Percentiles rank a stretch among this genome's conserved stretches.
Evolutionary conservation across 2,113 vertebrate genomes (phyloP).

Genomic region (Todiramphus saurophagus): DNA sequence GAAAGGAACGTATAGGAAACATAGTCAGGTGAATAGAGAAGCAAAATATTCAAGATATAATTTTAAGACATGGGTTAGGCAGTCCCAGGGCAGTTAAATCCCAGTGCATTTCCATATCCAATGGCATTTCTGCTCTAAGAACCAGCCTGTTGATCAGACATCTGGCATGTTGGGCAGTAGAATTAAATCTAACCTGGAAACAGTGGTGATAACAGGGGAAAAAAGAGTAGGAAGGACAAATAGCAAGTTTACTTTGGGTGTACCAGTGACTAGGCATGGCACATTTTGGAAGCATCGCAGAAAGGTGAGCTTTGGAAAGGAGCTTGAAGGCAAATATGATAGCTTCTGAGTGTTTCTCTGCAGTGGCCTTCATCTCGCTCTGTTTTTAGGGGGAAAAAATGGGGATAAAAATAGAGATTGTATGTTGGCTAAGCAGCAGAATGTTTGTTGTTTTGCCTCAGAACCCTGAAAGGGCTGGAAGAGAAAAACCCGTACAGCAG

Average conservation of each 20-base stretch:
- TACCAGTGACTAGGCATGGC: background rate
- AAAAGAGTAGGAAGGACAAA: background rate
- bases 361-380: background rate
- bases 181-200: background rate
- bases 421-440: background rate
- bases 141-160: background rate
- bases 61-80: background rate
- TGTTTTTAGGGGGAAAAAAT: background rate
- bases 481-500: background rate
- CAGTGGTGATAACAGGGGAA: background rate
- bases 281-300: background rate
- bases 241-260: background rate
- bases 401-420: background rate
- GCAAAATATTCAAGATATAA: background rate
- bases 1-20: background rate
- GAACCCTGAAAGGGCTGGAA: background rate
- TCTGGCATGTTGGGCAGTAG: background rate
- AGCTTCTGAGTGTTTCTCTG: background rate
- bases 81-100: background rate
- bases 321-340: background rate
- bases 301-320: background rate
- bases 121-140: background rate
- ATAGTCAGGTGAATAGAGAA: background rate
- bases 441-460: background rate
- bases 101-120: background rate